Conservation (phyloP, 2,113 vertebrate genomes). For the Amblyornis subalaris region DNA sequence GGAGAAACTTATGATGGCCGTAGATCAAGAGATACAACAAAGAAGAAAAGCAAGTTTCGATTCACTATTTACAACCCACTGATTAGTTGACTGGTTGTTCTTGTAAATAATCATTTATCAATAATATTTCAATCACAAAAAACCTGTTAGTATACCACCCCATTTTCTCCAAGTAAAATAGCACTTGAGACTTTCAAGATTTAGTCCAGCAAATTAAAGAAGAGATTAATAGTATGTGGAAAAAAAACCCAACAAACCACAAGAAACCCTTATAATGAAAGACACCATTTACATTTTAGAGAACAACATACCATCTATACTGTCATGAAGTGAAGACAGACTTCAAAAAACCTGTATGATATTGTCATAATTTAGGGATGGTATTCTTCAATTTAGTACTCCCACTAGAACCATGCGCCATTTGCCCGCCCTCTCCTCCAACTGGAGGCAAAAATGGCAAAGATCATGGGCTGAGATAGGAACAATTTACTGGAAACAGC, state of each 20-base stretch:
- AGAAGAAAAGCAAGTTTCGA: not conserved
- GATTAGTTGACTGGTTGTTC: not conserved
- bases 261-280: fast-evolving
- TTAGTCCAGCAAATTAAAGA: not conserved
- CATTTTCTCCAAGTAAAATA: not conserved
- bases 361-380: not conserved
- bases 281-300: not conserved
- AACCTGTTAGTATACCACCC: not conserved
- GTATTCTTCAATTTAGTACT: not conserved
- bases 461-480: not conserved
- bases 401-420: not conserved
- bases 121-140: not conserved
- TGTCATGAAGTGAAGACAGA: not conserved
- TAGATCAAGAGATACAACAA: not conserved
- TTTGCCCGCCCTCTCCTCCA: not conserved
- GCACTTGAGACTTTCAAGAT: not conserved
- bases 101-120: not conserved
- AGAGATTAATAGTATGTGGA: not conserved
- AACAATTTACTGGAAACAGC: not conserved
- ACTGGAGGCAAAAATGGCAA: not conserved
- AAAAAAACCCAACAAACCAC: not conserved
- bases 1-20: not conserved
- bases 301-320: not conserved
- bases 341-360: not conserved
- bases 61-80: not conserved